These are phyloP conservation scores for Furnarius figulus DNA, from an alignment of 2,113 vertebrate genomes.

Conservation along the genomic window DNA sequence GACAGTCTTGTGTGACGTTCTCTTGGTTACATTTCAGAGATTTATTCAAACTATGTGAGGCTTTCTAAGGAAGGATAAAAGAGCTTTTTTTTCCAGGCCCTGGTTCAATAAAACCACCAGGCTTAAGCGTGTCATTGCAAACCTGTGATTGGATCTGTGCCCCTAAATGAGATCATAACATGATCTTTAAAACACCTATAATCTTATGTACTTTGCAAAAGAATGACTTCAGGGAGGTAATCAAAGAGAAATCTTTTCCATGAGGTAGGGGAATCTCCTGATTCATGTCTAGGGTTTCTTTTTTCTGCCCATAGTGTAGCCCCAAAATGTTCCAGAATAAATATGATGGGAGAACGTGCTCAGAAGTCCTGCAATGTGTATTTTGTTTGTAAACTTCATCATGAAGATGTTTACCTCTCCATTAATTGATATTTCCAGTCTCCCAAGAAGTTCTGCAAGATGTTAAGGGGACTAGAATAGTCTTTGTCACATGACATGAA, in stretches of 20 bases:
- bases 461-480: slow-evolving; percentile 7
- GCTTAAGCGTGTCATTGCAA: not conserved
- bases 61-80: not conserved
- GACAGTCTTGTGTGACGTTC: not conserved
- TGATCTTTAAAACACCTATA: not conserved
- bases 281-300: not conserved
- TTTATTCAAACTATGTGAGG: slow-evolving; percentile 17
- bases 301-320: not conserved
- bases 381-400: not conserved
- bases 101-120: not conserved
- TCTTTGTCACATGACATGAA: slow-evolving; percentile 6
- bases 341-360: rapidly evolving
- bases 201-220: not conserved
- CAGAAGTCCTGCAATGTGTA: not conserved
- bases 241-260: not conserved
- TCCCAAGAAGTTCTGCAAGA: not conserved
- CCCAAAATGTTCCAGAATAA: not conserved
- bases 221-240: not conserved
- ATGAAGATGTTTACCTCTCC: not conserved
- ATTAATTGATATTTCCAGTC: not conserved
- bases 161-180: not conserved
- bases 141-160: not conserved
- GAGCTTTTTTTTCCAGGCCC: not conserved
- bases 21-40: slow-evolving; percentile 39
- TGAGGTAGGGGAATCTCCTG: not conserved